Evolutionary conservation across 2,797 vertebrate species (phyloP), one percentile per base, ranked within the genome.

Genomic region (Lutjanus campechanus): DNA sequence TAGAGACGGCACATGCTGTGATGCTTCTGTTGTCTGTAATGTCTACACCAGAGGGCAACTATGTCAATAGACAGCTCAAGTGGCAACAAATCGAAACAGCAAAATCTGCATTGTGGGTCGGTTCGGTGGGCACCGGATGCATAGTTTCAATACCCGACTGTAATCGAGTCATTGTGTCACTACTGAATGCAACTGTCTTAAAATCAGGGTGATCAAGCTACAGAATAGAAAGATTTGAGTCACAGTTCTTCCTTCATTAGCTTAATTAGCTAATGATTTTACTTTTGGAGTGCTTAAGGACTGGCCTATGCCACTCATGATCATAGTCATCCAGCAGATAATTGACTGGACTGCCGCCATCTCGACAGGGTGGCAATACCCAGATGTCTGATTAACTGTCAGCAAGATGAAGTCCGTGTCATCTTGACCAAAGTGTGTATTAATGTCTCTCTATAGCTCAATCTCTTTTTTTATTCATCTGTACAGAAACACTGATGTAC

Each of bases 361-460:
- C 90, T 88, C 88, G 80, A 85, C 91, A 41, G 88, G 91, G 85
- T 40, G 83, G 87, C 88, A 81, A 90, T 73, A 85, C 88, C 87
- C 93, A 94, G 93, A 93, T 93, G 93, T 93, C 91, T 91, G 91
- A 93, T 90, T 92, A 92, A 91, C 84, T 71, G 89, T 73, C 87
- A 79, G 82, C 29, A 9, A 84, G 81, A 92, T 88, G 86, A 81
- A 90, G 88, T 90, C 88, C 44, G 53, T 91, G 90, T 89, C 90
- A 82, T 93, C 84, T 86, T 89, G 91, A 92, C 87, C 90, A 89
- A 92, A 93, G 86, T 79, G 71, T 84, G 85, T 79, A 90, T 90
- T 91, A 93, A 85, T 71, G 78, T 73, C 88, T 81, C 84, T 84
- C 72, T 78, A 72, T 84, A 76, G 85, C 87, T 83, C 76, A 6